Evolutionary conservation across 64 coral and sea anemone species (phyloP).

Genomic region (Porites australiensis): DNA sequence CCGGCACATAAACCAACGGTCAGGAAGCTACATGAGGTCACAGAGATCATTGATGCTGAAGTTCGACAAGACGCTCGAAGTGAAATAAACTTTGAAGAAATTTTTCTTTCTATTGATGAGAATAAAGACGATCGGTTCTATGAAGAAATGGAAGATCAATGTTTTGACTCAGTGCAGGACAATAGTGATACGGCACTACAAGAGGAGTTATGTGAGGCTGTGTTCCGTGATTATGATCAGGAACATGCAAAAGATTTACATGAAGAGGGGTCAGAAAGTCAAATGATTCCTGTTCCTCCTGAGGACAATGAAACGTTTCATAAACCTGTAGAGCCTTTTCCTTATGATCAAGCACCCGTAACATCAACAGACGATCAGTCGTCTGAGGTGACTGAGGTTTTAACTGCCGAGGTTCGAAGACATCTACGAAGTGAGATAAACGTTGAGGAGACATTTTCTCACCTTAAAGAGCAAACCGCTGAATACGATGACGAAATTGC

Average conservation of each 20-base stretch:
- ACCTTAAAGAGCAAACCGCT: slow-evolving; percentile 51
- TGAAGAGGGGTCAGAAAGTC: neutral
- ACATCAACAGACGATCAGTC: neutral
- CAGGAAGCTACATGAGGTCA: neutral
- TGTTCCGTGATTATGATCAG: neutral
- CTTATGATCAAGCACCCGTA: neutral
- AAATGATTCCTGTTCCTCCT: slow-evolving; percentile 13
- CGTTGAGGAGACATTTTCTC: slow-evolving; percentile 76
- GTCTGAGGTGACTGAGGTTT: neutral
- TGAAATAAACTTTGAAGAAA: slow-evolving; percentile 67
- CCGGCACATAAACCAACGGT: neutral
- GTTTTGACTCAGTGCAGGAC: neutral
- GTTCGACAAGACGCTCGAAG: neutral
- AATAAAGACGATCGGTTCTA: neutral
- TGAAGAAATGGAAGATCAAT: neutral
- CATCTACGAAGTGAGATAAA: slow-evolving; percentile 54
- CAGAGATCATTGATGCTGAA: neutral
- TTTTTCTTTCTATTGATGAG: slow-evolving; percentile 31
- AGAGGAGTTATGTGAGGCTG: neutral
- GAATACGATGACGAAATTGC: neutral
- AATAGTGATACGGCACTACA: neutral
- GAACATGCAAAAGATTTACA: slow-evolving; percentile 25
- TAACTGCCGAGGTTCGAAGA: neutral
- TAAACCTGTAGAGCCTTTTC: neutral
- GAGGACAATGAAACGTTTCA: neutral